Conservation (phyloP, 2,797 vertebrate species). For the Protonibea diacanthus region DNA sequence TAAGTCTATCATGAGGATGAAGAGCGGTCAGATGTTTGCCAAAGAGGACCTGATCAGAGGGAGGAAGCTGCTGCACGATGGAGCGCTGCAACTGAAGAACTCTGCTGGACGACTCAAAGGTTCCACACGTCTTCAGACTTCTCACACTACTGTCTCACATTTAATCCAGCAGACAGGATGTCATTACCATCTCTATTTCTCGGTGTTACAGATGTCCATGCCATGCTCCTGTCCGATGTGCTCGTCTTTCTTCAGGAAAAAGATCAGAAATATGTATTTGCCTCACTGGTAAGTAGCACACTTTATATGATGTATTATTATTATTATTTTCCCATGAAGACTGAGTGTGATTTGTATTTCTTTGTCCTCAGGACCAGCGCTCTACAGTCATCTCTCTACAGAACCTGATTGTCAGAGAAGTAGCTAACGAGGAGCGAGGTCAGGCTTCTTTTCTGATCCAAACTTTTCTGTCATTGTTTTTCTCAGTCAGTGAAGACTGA, state of each 20-base stretch:
- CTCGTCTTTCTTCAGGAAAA: conserved; percentile 96
- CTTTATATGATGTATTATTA: no score
- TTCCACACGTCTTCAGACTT: conserved; percentile 44
- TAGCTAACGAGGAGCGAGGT: conserved; percentile 94
- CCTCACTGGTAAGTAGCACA: conserved; percentile 88
- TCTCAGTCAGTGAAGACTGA: background rate
- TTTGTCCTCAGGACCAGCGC: conserved; percentile 88
- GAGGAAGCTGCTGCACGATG: conserved; percentile 90
- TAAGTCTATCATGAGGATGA: conserved; percentile 97
- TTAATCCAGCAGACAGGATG: background rate
- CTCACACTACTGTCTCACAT: background rate
- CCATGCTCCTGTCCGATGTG: conserved; percentile 92
- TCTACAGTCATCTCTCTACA: conserved; percentile 95
- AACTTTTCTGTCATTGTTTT: no score
- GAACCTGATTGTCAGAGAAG: conserved; percentile 93
- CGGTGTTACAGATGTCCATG: conserved; percentile 90
- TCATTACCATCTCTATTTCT: background rate
- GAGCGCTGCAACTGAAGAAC: conserved; percentile 89
- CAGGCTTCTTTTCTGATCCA: conserved; percentile 9
- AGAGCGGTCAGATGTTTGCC: conserved; percentile 96
- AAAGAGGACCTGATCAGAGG: conserved; percentile 90
- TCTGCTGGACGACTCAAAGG: conserved; percentile 90
- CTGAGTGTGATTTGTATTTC: background rate
- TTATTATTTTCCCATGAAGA: background rate
- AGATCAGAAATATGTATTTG: conserved; percentile 94